Base-by-base conservation (phyloP, 1,140 invertebrate species). In the Pseudomyrmex concolor region DNA sequence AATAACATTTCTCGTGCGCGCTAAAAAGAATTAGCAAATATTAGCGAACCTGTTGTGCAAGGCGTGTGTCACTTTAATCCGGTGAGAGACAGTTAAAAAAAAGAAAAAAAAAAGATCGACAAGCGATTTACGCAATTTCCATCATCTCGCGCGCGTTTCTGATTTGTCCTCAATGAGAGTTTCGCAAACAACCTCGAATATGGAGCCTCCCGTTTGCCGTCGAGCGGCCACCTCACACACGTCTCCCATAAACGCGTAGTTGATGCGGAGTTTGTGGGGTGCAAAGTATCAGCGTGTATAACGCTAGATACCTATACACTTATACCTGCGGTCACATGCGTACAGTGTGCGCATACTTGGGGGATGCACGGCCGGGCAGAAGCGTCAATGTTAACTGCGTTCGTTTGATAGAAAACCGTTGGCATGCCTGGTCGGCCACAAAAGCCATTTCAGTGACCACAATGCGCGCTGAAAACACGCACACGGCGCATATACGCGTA, bases 361-460 rank as follows among this genome's bases (percentile, higher is more conserved):
- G 83, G 59, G 22, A 43, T 51, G 86, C 81, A 62, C 64, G 60
- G 5, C 22, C 19, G 48, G 54, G 34, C 17, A 57, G 54, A 84
- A 80, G 76, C 86, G 86, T 92, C 91, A 87, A 89, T 90, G 88
- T 89, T 90, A 92, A 92, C 91, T 91, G 87, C 86, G 74, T 89
- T 88, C 81, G 84, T 84, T 71, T 87, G 90, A 92, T 92, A 91
- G 89, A 85, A 85, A 89, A 90, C 86, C 87, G 87, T 91, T 83
- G 90, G 87, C 86, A 90, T 86, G 64, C 80, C 88, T 73, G 87
- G 63, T 84, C 89, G 86, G 90, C 92, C 92, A 90, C 92, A 92
- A 91, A 93, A 87, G 87, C 89, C 88, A 93, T 93, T 93, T 89
- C 91, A 89, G 89, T 68, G 90, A 94, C 93, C 93, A 93, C 93